These are phyloP conservation scores for Festucalex cinctus DNA, from an alignment of 2,113 vertebrate species.

Conservation along the genomic window DNA sequence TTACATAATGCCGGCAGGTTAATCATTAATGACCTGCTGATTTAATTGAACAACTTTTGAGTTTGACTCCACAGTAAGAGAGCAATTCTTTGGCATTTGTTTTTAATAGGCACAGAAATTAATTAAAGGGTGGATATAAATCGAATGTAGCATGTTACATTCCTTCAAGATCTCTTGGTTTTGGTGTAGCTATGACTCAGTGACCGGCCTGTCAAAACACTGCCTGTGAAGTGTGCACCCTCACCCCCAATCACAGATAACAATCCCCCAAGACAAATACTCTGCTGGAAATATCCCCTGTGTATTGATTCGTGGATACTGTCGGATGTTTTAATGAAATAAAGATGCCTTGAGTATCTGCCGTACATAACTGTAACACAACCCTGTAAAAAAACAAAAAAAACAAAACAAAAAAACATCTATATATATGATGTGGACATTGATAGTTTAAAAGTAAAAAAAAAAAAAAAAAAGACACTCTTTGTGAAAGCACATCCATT, in stretches of 20 bases:
- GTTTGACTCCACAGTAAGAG: neutral
- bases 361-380: too few relatives aligned
- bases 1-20: neutral
- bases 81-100: neutral
- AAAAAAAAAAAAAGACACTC: neutral
- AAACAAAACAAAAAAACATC: neutral
- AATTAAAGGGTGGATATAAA: neutral
- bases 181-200: slow-evolving; percentile 35
- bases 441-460: neutral
- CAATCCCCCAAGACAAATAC: slow-evolving; percentile 13
- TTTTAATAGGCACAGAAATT: neutral
- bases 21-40: too few relatives aligned
- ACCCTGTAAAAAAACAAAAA: neutral
- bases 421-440: neutral
- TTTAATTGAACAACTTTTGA: neutral
- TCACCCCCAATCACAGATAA: slow-evolving; percentile 8
- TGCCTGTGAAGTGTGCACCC: neutral
- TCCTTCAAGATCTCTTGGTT: neutral
- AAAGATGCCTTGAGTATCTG: slow-evolving; percentile 8
- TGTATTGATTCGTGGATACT: slow-evolving; percentile 5
- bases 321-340: slow-evolving; percentile 8
- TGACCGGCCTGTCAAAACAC: slow-evolving; percentile 10
- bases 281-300: neutral
- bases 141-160: neutral
- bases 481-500: neutral